Evolutionary conservation across 2,888 invertebrate species (phyloP), one percentile per base, ranked within the genome.

Genomic region (Meghimatium bilineatum): DNA sequence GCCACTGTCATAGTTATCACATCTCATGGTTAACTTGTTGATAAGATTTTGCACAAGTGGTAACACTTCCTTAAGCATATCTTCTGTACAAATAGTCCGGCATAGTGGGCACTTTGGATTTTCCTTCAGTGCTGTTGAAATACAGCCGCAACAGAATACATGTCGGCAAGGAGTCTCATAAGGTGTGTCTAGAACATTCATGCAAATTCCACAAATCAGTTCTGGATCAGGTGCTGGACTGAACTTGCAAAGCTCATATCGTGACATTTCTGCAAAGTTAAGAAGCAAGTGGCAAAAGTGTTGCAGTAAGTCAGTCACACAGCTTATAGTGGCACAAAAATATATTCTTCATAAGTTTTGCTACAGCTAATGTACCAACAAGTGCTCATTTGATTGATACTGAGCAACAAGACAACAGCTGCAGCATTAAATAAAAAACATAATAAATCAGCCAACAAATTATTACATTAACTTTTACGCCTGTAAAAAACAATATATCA

Each of bases 151-250:
- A 86, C 93, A 93, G 88, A 92, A 92, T 10, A 93, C 91, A 88
- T 93, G 93, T 1, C 91, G 90, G 87, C 93, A 93, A 8, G 90
- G 91, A 74, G 91, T 90, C 85, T 92, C 92, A 38, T 89, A 86
- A 5, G 93, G 91, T 34, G 88, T 85, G 82, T 90, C 89, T 49
- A 92, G 87, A 17, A 92, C 91, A 88, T 90, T 89, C 87, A 90
- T 91, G 85, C 92, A 92, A 66, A 92, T 92, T 85, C 91, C 90
- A 85, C 92, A 92, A 0, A 92, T 84, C 36, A 92, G 86, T 69
- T 92, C 92, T 10, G 89, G 89, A 66, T 90, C 91, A 34, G 92
- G 92, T 0, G 89, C 86, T 1, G 90, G 89, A 23, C 88, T 89
- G 88, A 92, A 92, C 87, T 90, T 91, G 69, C 90, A 90, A n/a